These are phyloP conservation scores for Ophiothrix spiculata DNA, from an alignment of 35 echinoderm and acorn worm genomes.

Conservation along the genomic window DNA sequence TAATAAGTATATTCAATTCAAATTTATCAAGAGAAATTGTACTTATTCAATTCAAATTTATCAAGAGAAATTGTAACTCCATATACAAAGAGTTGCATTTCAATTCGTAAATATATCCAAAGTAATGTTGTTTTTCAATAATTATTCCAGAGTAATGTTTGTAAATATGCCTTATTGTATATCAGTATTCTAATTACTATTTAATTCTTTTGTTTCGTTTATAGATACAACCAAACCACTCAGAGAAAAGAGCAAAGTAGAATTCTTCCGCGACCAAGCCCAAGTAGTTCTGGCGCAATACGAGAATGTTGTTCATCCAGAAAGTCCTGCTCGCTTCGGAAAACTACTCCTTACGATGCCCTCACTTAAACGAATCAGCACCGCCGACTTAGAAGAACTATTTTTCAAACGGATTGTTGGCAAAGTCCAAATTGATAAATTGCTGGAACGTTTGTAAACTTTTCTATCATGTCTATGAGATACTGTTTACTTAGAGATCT, in stretches of 20 bases:
- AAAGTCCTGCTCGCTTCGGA: constrained; percentile 90
- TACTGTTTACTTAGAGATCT: too few relatives aligned
- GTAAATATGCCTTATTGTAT: too few relatives aligned
- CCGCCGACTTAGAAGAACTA: constrained; percentile 72
- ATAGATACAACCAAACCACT: constrained; percentile 78
- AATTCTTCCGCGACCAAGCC: constrained; percentile 90
- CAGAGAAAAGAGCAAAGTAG: constrained; percentile 78
- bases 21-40: too few relatives aligned
- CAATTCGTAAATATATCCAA: too few relatives aligned
- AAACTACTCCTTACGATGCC: constrained; percentile 92
- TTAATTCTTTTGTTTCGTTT: not conserved
- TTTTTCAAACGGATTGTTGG: constrained; percentile 86
- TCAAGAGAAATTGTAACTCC: too few relatives aligned
- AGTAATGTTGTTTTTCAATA: too few relatives aligned
- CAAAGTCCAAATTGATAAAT: constrained; percentile 68
- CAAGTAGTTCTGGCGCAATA: constrained; percentile 95
- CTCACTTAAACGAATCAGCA: constrained; percentile 64
- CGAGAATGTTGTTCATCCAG: constrained; percentile 86
- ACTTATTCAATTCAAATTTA: too few relatives aligned
- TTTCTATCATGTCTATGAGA: too few relatives aligned
- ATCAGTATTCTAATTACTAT: too few relatives aligned
- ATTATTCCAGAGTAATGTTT: too few relatives aligned
- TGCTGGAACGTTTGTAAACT: constrained; percentile 49
- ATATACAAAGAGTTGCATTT: too few relatives aligned
- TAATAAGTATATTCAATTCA: too few relatives aligned